Base-by-base conservation (phyloP, 2,888 invertebrate genomes). In the Eupithecia inturbata region DNA sequence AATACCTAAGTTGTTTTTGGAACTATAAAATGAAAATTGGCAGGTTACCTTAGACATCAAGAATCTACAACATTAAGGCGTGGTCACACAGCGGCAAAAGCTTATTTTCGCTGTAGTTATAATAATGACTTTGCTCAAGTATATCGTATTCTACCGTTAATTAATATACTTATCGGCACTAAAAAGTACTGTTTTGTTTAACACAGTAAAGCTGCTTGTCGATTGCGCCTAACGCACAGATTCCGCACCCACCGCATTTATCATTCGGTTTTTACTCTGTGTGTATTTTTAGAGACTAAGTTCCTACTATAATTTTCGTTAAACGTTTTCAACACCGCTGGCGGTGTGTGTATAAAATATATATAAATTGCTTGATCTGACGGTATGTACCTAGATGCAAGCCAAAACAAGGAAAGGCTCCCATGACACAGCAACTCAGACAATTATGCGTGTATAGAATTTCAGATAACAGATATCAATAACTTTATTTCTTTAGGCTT, bases 181-280 rank as follows among this genome's bases (percentile, higher is more conserved):
- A 57, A 12, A 57, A 57, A 14, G 22, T 57, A 66, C 14, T 66
- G 26, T 49, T 66, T 66, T 66, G 39, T 41, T 39, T 26, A 41
- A 39, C 66, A 66, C 22, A 2, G 39, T 39, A 14, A 66, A 39
- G 39, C 66, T 39, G 66, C 39, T 22, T 22, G 33, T 10, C 64
- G n/a, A 63, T 63, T 10, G 33, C 10, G 63, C n/a, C 33, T 22
- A 33, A 31, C 33, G 63, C 12, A n/a, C 10, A 63, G n/a, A 36
- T 33, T 36, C 36, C 22, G 22, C 31, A 64, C 22, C 22, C 39
- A 26, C 12, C 16, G 4, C n/a, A n/a, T 22, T 39, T 36, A 36
- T 12, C 36, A 64, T 10, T 33, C 36, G 36, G n/a, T 10, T n/a
- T 14, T 19, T 10, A 10, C n/a, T 1, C 0, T 9, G 9, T 39